Conservation (phyloP, 2,888 invertebrate species). For the Orthosia incerta region DNA sequence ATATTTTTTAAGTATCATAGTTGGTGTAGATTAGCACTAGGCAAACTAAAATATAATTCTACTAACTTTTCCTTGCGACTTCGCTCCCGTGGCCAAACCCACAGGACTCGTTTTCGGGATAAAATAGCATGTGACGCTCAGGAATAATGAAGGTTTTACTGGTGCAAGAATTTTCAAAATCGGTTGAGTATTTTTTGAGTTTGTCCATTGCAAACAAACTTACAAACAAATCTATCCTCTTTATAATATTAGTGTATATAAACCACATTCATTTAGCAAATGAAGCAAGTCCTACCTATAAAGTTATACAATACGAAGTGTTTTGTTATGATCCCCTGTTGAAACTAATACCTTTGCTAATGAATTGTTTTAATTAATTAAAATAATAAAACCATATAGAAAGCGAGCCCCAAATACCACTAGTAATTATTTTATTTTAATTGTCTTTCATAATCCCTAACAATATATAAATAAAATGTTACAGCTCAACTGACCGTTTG, state of each 20-base stretch:
- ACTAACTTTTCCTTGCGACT: no score
- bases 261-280: slow-evolving; percentile 11
- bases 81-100: no score
- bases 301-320: slow-evolving; percentile 16
- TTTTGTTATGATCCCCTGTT: slow-evolving; percentile 29
- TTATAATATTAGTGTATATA: no score
- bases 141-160: no score
- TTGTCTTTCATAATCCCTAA: slow-evolving; percentile 28
- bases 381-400: slow-evolving; percentile 13
- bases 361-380: slow-evolving; percentile 45
- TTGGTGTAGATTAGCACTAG: background rate
- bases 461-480: background rate
- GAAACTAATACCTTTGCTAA: slow-evolving; percentile 28
- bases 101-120: no score
- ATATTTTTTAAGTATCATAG: no score
- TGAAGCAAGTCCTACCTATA: background rate
- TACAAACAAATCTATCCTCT: no score
- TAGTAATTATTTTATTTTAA: slow-evolving; percentile 22
- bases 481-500: background rate
- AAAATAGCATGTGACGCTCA: no score
- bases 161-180: no score
- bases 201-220: no score
- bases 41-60: background rate
- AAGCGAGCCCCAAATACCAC: slow-evolving; percentile 1
- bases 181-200: no score